Evolutionary conservation across 2,113 vertebrate genomes (phyloP).

Genomic region (Hassar affinis): DNA sequence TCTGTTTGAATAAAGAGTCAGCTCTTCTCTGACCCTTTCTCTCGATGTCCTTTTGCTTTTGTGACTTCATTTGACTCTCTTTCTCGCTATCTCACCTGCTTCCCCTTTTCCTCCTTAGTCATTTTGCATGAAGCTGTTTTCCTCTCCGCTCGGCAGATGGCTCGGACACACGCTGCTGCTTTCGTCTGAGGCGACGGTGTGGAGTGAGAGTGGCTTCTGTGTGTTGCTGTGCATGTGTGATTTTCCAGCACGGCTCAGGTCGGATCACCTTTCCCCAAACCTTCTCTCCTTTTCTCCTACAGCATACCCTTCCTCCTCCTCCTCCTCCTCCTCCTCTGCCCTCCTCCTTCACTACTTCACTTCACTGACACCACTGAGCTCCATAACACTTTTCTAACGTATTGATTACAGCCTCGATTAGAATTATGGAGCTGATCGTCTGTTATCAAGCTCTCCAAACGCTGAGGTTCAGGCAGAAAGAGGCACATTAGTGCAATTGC

Average conservation of each 20-base stretch:
- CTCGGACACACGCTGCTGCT: constrained; percentile 65
- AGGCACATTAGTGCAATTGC: constrained; percentile 63
- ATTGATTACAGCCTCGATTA: constrained; percentile 65
- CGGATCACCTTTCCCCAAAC: constrained; percentile 40
- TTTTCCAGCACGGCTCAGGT: constrained; percentile 50
- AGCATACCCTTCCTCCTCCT: constrained; percentile 31
- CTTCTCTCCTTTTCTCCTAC: constrained; percentile 17
- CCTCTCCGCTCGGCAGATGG: constrained; percentile 64
- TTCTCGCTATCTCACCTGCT: constrained; percentile 3
- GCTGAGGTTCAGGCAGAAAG: constrained; percentile 60
- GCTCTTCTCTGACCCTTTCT: background rate
- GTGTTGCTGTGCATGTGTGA: constrained; percentile 25
- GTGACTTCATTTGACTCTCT: constrained; percentile 9
- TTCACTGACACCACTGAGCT: constrained; percentile 47
- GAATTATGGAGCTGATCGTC: constrained; percentile 65
- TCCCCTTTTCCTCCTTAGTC: constrained; percentile 21
- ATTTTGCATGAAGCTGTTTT: constrained; percentile 55
- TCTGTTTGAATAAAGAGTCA: background rate
- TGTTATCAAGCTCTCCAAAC: constrained; percentile 60
- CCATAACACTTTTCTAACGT: constrained; percentile 64
- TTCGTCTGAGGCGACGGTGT: constrained; percentile 52
- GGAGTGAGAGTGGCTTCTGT: constrained; percentile 27
- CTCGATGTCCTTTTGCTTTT: background rate
- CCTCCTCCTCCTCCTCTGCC: constrained; percentile 46
- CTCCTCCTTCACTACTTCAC: constrained; percentile 49